A percentile compares a stretch with the other conserved stretches of the same genome.
These are phyloP conservation scores for Nyctalus aviator DNA, from an alignment of 2,797 vertebrate species.

Conservation along the genomic window DNA sequence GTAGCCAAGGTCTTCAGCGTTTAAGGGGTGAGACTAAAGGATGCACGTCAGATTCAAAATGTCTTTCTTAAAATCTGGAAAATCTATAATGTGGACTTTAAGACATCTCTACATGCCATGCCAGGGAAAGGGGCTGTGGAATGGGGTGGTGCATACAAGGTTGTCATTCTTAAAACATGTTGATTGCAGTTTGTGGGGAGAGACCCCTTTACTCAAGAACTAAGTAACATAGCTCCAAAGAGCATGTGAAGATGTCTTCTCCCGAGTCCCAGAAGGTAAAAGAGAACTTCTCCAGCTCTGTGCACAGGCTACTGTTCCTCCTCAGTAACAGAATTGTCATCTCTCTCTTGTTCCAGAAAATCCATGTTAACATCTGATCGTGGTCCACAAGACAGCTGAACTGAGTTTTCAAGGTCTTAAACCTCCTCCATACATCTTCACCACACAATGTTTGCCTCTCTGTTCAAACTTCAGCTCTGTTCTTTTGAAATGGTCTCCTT, in stretches of 20 bases:
- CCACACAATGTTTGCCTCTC: not conserved
- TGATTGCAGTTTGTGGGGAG: not conserved
- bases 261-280: not conserved
- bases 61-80: not conserved
- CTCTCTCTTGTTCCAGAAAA: not conserved
- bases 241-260: not conserved
- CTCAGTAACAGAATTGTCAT: not conserved
- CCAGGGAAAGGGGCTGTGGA: not conserved
- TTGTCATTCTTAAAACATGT: not conserved
- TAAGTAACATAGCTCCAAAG: not conserved
- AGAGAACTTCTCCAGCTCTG: not conserved
- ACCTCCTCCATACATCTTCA: not conserved
- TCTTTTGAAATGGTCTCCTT: not conserved
- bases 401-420: not conserved
- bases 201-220: not conserved
- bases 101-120: not conserved
- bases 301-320: not conserved
- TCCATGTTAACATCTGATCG: not conserved
- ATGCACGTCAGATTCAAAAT: not conserved
- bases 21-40: not conserved
- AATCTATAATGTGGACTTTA: not conserved
- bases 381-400: not conserved
- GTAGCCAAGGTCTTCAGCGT: not conserved
- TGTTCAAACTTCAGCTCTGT: not conserved
- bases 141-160: not conserved